Evolutionary conservation across 2,888 invertebrate genomes (phyloP).

Genomic region (Agrenia bidenticulata): DNA sequence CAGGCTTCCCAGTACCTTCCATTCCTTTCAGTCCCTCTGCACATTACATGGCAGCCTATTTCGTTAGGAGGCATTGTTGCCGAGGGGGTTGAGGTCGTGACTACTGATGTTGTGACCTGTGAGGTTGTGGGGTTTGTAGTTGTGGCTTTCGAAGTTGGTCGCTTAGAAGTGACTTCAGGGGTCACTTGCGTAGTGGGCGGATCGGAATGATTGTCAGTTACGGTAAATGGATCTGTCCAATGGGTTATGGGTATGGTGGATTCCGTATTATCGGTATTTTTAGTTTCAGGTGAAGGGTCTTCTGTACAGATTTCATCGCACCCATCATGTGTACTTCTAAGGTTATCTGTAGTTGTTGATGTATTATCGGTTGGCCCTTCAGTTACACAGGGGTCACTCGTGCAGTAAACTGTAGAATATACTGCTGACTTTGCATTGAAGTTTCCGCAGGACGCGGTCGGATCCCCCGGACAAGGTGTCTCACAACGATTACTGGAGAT

Average conservation of each 20-base stretch:
- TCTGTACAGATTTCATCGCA: no score
- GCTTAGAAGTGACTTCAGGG: background rate
- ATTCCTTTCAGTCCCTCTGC: conserved; percentile 7
- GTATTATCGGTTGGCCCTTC: background rate
- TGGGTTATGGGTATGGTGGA: background rate
- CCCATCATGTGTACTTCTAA: background rate
- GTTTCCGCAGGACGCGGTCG: background rate
- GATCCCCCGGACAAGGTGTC: conserved; percentile 7
- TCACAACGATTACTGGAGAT: background rate
- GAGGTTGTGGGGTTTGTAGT: background rate
- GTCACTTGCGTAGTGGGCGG: background rate
- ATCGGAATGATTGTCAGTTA: background rate
- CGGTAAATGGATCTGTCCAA: background rate
- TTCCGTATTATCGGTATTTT: background rate
- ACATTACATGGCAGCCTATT: conserved; percentile 4
- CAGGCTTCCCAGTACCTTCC: conserved; percentile 32
- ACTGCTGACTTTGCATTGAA: background rate
- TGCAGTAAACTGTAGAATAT: conserved; percentile 25
- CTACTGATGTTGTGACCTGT: conserved; percentile 6
- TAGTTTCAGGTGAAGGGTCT: no score
- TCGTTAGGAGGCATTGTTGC: background rate
- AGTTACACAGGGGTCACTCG: background rate
- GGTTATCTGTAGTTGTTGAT: conserved; percentile 3
- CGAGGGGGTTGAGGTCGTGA: conserved; percentile 1
- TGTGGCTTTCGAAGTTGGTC: background rate